Conservation (phyloP, 2,113 vertebrate species). For the Eptesicus fuscus region DNA sequence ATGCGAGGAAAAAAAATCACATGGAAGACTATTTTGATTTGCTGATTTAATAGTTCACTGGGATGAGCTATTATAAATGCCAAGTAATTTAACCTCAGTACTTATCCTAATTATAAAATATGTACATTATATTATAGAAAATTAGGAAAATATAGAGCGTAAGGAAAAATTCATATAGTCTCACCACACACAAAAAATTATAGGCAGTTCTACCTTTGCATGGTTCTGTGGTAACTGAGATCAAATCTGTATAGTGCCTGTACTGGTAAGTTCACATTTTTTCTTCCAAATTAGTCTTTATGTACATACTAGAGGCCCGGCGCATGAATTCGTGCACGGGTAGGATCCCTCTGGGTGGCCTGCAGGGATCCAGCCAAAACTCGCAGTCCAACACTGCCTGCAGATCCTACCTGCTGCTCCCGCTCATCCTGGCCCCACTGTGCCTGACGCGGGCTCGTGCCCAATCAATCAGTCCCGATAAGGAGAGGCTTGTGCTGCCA, state of each 20-base stretch:
- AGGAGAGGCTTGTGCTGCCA: too few species aligned
- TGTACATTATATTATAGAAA: neutral
- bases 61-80: neutral
- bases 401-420: too few species aligned
- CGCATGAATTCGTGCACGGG: too few species aligned
- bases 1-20: neutral
- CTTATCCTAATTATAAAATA: slow-evolving; percentile 5
- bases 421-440: too few species aligned
- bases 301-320: neutral
- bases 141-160: neutral
- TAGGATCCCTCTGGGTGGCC: too few species aligned
- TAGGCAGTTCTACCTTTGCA: neutral
- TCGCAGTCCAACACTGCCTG: too few species aligned
- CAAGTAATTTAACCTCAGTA: slow-evolving; percentile 32
- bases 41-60: slow-evolving; percentile 10
- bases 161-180: neutral
- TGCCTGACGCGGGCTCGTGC: too few species aligned
- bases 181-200: neutral
- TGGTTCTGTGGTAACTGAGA: neutral
- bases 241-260: neutral
- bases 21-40: slow-evolving; percentile 3
- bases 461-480: too few species aligned
- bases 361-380: too few species aligned
- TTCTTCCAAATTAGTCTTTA: neutral
- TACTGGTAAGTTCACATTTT: neutral